phyloP scores from a whole-genome alignment of 2,888 invertebrate species.

The Neoascia interrupta region DNA sequence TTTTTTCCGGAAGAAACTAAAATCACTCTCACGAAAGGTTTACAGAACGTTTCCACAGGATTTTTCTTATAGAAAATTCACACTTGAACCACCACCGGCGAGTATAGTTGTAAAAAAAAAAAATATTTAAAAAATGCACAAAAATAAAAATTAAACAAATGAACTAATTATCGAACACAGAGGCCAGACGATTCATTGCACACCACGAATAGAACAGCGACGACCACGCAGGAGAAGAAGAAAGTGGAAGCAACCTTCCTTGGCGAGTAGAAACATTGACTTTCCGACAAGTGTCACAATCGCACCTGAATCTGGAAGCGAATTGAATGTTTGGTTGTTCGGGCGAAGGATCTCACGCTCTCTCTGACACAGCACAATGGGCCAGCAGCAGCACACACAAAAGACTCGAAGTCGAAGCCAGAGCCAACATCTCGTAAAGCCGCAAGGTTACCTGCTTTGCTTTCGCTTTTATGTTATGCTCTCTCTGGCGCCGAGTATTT shows the following conservation, averaged over 20 bases:
- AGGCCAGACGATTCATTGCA: constrained; percentile 29
- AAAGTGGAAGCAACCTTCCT: constrained; percentile 39
- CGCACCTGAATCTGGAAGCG: constrained; percentile 60
- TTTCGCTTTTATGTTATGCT: constrained; percentile 49
- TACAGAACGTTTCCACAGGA: background rate
- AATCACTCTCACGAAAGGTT: constrained; percentile 2
- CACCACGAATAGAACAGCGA: constrained; percentile 24
- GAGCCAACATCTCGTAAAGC: constrained; percentile 49
- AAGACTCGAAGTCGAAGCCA: too few species aligned
- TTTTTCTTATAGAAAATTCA: background rate
- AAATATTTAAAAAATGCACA: background rate
- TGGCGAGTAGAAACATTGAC: constrained; percentile 49
- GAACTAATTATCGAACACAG: constrained; percentile 10
- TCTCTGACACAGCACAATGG: constrained; percentile 45
- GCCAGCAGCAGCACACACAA: constrained; percentile 33
- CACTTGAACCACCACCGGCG: background rate
- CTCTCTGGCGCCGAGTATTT: constrained; percentile 20
- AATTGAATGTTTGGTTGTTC: constrained; percentile 42
- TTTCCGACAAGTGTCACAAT: constrained; percentile 57
- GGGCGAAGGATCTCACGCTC: too few species aligned
- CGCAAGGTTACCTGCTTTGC: constrained; percentile 54
- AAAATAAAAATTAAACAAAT: constrained; percentile 7
- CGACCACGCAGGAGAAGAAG: constrained; percentile 33
- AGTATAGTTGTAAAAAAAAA: too few species aligned
- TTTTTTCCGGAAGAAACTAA: background rate